Conservation (phyloP, 2,113 vertebrate genomes). For the Ciconia maguari region DNA sequence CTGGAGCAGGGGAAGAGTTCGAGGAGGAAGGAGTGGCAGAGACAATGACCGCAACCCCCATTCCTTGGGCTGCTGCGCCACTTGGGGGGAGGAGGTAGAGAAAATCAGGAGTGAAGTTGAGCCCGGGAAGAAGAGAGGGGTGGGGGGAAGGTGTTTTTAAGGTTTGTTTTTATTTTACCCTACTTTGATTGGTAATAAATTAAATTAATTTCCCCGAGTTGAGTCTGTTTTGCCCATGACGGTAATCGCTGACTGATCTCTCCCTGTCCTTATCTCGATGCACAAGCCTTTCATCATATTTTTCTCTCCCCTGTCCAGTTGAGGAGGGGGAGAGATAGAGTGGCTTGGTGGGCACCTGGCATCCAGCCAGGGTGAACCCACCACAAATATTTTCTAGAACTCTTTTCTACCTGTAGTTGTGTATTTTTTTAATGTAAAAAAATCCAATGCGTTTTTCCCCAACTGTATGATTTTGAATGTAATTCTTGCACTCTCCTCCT, state of each 20-base stretch:
- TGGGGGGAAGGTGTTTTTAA: background rate
- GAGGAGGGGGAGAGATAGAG: background rate
- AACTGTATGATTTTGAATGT: background rate
- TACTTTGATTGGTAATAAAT: background rate
- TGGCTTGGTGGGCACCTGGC: background rate
- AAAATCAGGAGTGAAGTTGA: background rate
- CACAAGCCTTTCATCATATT: background rate
- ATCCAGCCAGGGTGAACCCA: background rate
- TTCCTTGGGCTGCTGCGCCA: fast-evolving
- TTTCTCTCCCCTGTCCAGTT: background rate
- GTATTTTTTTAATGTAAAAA: background rate
- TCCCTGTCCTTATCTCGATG: background rate
- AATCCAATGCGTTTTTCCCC: background rate
- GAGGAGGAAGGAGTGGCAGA: background rate
- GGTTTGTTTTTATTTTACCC: background rate
- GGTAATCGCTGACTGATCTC: no score
- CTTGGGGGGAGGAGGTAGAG: background rate
- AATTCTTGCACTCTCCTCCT: background rate
- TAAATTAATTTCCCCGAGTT: background rate
- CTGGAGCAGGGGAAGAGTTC: background rate
- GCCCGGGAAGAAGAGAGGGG: no score
- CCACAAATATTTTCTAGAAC: background rate
- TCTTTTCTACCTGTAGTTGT: background rate
- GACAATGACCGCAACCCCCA: background rate
- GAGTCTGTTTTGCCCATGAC: background rate